These are phyloP conservation scores for Neoitamus cyanurus DNA, from an alignment of 2,888 invertebrate species.

Conservation along the genomic window DNA sequence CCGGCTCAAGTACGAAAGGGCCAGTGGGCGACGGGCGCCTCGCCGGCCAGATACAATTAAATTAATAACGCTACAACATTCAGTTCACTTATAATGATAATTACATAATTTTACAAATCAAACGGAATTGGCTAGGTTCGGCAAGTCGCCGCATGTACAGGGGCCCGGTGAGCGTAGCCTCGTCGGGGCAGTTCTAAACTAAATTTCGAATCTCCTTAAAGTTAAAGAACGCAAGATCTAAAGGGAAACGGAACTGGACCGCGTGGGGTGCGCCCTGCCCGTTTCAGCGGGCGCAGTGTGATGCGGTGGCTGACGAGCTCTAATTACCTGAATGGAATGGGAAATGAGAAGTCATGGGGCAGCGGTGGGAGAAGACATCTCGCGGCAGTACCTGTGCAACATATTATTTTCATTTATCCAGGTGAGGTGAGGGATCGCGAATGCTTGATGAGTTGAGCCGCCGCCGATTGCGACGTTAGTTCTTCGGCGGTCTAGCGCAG, in stretches of 20 bases:
- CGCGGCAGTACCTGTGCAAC: constrained; percentile 10
- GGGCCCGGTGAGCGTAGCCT: background rate
- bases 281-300: background rate
- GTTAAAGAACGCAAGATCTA: background rate
- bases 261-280: background rate
- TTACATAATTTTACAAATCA: constrained; percentile 24
- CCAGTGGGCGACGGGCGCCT: background rate
- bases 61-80: constrained; percentile 46
- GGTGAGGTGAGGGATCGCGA: background rate
- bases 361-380: background rate
- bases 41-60: constrained; percentile 29
- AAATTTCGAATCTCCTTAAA: constrained; percentile 22
- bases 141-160: background rate
- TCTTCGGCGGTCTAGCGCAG: constrained; percentile 55
- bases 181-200: constrained; percentile 16
- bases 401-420: background rate
- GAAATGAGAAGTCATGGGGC: background rate
- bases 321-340: constrained; percentile 27
- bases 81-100: constrained; percentile 36
- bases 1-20: constrained; percentile 8
- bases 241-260: background rate
- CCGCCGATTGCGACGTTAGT: background rate
- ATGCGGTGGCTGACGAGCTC: background rate
- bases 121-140: constrained; percentile 24
- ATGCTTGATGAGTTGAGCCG: background rate